Conservation (phyloP, 2,113 vertebrate species). For the Galemys pyrenaicus region DNA sequence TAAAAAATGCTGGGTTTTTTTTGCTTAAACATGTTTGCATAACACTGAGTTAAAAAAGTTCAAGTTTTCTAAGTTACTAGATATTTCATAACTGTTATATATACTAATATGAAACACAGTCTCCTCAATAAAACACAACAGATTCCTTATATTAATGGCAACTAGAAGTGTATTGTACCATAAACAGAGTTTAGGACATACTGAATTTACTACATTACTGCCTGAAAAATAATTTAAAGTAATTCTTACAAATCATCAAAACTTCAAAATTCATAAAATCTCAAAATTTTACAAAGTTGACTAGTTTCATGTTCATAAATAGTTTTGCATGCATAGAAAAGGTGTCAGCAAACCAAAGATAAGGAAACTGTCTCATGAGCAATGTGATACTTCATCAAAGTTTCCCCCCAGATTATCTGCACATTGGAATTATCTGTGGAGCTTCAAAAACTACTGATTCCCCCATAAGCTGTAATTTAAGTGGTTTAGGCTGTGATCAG, state of each 20-base stretch:
- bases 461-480: neutral
- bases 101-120: neutral
- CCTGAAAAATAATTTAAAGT: neutral
- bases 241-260: neutral
- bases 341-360: neutral
- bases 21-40: neutral
- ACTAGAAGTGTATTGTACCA: neutral
- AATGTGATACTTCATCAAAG: neutral
- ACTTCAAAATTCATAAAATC: constrained; percentile 3
- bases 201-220: neutral
- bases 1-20: neutral
- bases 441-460: neutral
- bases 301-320: neutral
- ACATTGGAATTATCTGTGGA: neutral
- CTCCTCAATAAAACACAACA: neutral
- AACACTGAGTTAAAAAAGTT: neutral
- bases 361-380: neutral
- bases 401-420: neutral
- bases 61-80: neutral
- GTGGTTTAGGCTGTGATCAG: neutral
- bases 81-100: neutral
- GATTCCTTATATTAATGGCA: neutral
- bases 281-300: neutral
- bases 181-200: neutral
- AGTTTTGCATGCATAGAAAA: constrained; percentile 5